Conservation (phyloP, 1,140 invertebrate species). For the Dendroctonus valens region DNA sequence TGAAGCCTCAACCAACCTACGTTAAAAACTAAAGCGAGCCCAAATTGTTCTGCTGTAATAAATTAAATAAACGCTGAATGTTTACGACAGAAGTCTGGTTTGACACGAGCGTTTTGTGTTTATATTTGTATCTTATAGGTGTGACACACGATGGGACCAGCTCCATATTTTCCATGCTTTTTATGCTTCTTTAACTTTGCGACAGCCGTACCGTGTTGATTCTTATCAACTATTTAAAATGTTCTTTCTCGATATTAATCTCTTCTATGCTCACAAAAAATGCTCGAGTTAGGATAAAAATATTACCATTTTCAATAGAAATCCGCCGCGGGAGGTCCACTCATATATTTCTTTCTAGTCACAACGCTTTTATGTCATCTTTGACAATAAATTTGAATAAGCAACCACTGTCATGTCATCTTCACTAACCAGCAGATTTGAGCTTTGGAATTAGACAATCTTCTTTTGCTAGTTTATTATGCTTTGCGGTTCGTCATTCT, state of each 20-base stretch:
- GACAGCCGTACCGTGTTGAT: slow-evolving; percentile 2
- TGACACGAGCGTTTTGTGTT: slow-evolving; percentile 15
- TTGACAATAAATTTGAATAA: slow-evolving; percentile 2
- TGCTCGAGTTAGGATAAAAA: slow-evolving; percentile 4
- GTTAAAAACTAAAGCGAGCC: not conserved
- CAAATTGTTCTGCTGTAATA: slow-evolving; percentile 4
- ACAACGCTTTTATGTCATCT: slow-evolving; percentile 5
- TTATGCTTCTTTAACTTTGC: slow-evolving; percentile 8
- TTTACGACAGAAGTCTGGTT: slow-evolving; percentile 17
- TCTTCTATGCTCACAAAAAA: slow-evolving; percentile 1
- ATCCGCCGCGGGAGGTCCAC: not conserved
- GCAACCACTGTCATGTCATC: not conserved
- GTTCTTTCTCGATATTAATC: slow-evolving; percentile 5
- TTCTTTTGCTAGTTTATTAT: too few relatives aligned
- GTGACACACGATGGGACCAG: slow-evolving; percentile 10
- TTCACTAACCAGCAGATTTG: not conserved
- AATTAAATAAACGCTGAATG: slow-evolving; percentile 14
- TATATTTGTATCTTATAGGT: slow-evolving; percentile 14
- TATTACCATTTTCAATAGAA: slow-evolving; percentile 3
- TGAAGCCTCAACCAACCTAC: not conserved
- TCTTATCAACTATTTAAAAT: slow-evolving; percentile 2
- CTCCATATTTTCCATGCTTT: slow-evolving; percentile 3
- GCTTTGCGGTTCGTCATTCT: too few relatives aligned
- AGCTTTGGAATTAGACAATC: too few relatives aligned
- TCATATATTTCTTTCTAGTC: slow-evolving; percentile 4